phyloP scores from a whole-genome alignment of 2,113 vertebrate genomes.

The Scortum barcoo region DNA sequence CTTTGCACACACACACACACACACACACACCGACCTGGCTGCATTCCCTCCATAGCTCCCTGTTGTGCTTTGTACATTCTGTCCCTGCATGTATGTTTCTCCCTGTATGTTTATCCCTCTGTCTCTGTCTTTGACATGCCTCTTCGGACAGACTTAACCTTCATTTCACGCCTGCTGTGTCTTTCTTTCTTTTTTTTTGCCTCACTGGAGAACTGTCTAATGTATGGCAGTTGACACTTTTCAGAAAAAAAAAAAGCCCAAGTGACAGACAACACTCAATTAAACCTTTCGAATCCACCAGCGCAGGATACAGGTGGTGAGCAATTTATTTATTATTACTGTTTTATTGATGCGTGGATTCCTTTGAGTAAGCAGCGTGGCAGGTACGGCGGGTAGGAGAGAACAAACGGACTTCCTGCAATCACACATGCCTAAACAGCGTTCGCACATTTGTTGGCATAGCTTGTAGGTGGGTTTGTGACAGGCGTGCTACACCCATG shows the following conservation, averaged over 20 bases:
- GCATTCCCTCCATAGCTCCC: slow-evolving; percentile 22
- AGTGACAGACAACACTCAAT: slow-evolving; percentile 31
- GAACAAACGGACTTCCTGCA: slow-evolving; percentile 10
- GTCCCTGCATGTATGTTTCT: slow-evolving; percentile 22
- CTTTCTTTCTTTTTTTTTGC: neutral
- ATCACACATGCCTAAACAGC: slow-evolving; percentile 13
- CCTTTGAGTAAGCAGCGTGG: slow-evolving; percentile 5
- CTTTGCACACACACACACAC: slow-evolving; percentile 13
- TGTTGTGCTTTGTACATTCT: slow-evolving; percentile 28
- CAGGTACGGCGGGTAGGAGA: neutral
- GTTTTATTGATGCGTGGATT: slow-evolving; percentile 6
- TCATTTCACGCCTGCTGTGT: neutral
- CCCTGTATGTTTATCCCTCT: slow-evolving; percentile 14
- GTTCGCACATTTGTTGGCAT: slow-evolving; percentile 29
- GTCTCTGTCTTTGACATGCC: slow-evolving; percentile 21
- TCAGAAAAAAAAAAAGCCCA: neutral
- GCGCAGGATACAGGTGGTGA: slow-evolving; percentile 23
- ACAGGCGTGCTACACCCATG: slow-evolving; percentile 23
- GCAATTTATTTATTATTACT: slow-evolving; percentile 27
- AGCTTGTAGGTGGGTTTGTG: slow-evolving; percentile 28
- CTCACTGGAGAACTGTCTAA: slow-evolving; percentile 1
- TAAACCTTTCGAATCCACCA: slow-evolving; percentile 50
- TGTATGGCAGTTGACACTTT: slow-evolving; percentile 19
- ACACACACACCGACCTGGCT: no score
- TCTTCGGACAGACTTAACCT: neutral